These are phyloP conservation scores for Enteromius treurensis DNA, from an alignment of 2,797 vertebrate genomes.

Conservation along the genomic window DNA sequence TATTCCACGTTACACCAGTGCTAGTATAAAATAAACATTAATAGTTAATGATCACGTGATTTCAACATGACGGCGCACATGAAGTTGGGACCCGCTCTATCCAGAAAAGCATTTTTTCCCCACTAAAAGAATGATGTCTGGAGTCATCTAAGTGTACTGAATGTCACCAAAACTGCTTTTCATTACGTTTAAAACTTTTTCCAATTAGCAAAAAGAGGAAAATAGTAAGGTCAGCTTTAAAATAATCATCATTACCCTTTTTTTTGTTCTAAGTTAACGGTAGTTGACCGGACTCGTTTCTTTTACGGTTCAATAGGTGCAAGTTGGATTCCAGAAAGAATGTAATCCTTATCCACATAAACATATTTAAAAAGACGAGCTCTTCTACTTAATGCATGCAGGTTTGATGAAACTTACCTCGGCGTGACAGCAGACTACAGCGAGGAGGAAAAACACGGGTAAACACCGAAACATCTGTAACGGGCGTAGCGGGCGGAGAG, in stretches of 20 bases:
- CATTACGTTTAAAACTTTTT: not conserved
- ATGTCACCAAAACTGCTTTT: not conserved
- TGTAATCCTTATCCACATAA: not conserved
- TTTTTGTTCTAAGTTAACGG: not conserved
- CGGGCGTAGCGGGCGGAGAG: constrained; percentile 23
- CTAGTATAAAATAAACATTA: not conserved
- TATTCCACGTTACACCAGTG: not conserved
- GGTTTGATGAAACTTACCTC: constrained; percentile 72
- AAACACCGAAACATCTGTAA: constrained; percentile 78
- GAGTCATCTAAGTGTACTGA: not conserved
- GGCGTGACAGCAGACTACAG: constrained; percentile 64
- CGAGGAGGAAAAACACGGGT: constrained; percentile 70
- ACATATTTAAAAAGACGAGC: not conserved
- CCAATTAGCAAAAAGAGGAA: not conserved
- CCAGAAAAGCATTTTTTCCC: not conserved
- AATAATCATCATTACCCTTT: not conserved
- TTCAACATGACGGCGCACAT: not conserved
- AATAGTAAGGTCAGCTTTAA: not conserved
- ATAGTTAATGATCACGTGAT: not conserved
- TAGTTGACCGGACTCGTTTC: not conserved
- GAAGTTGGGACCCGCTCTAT: not conserved
- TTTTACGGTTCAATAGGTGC: not conserved
- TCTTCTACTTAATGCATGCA: not conserved
- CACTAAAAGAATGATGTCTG: not conserved
- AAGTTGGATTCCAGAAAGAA: not conserved